phyloP scores from a whole-genome alignment of 2,888 invertebrate species.

The Drosophila cyrtoloma region DNA sequence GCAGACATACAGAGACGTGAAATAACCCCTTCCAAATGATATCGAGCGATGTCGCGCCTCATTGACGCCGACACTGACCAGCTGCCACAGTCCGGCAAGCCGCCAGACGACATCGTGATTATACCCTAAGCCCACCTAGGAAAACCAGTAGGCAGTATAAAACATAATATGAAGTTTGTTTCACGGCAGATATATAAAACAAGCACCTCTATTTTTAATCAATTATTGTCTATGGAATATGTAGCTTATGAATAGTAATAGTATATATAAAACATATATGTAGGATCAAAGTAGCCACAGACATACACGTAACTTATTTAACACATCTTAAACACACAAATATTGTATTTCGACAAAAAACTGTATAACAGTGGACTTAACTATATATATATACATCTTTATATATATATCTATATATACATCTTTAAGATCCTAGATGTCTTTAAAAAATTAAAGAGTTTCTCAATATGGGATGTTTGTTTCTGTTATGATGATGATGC shows the following conservation, averaged over 20 bases:
- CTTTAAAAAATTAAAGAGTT: neutral
- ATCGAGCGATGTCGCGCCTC: constrained; percentile 52
- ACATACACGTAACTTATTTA: neutral
- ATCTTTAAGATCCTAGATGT: neutral
- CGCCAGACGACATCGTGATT: constrained; percentile 42
- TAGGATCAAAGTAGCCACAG: neutral
- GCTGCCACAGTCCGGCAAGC: constrained; percentile 27
- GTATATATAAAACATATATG: neutral
- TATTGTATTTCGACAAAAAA: neutral
- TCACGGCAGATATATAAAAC: neutral
- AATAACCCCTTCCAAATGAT: constrained; percentile 40
- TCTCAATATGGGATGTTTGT: neutral
- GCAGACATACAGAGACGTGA: constrained; percentile 29
- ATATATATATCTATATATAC: no score
- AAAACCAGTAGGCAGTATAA: neutral
- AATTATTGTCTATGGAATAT: neutral
- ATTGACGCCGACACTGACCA: constrained; percentile 52
- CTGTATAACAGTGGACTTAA: no score
- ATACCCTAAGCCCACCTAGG: constrained; percentile 28
- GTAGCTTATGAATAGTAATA: neutral
- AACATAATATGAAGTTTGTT: neutral
- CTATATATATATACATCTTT: no score
- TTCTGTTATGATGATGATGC: neutral
- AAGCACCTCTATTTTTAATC: neutral
- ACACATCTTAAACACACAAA: neutral